phyloP scores from a whole-genome alignment of 2,797 vertebrate species.

The Lepus townsendii region DNA sequence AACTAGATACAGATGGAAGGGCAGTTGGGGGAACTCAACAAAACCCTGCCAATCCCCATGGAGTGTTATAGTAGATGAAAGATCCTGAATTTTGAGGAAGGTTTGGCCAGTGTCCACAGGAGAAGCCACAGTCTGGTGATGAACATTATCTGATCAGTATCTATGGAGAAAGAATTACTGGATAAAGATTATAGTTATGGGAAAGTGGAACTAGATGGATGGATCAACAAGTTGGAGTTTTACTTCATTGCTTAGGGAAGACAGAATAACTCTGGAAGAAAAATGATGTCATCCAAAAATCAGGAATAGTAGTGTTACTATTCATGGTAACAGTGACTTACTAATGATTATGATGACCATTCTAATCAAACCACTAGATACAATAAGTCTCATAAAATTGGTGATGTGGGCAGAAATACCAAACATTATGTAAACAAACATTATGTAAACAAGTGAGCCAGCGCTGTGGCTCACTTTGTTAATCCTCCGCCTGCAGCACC shows the following conservation, averaged over 20 bases:
- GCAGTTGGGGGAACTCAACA: neutral
- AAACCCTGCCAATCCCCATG: neutral
- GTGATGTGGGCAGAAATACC: neutral
- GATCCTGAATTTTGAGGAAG: neutral
- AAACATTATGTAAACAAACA: neutral
- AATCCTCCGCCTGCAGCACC: no score
- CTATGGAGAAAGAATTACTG: neutral
- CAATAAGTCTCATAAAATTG: neutral
- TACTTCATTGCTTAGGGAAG: neutral
- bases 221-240: neutral
- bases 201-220: neutral
- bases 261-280: slow-evolving; percentile 18
- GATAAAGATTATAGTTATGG: neutral
- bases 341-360: neutral
- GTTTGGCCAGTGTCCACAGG: neutral
- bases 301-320: neutral
- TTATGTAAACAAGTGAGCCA: neutral
- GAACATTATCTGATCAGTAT: neutral
- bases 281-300: neutral
- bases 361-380: neutral
- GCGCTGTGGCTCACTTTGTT: no score
- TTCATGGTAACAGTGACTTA: neutral
- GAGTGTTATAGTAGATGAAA: neutral
- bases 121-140: neutral
- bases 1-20: neutral